These are phyloP conservation scores for Eucriotettix oculatus DNA, from an alignment of 2,888 invertebrate species.

Conservation along the genomic window DNA sequence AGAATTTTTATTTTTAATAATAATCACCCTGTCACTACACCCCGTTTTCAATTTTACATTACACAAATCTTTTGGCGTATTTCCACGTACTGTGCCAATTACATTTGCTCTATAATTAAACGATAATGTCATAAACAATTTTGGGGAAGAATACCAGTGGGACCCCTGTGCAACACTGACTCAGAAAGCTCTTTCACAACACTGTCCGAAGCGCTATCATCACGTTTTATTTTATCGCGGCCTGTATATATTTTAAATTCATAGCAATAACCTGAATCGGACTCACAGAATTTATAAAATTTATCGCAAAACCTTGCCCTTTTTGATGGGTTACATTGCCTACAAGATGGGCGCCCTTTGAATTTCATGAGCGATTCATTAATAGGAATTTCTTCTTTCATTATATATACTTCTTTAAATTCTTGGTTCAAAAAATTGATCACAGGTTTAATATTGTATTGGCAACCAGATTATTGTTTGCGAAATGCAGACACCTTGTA, in stretches of 20 bases:
- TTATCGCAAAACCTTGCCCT: conserved; percentile 7
- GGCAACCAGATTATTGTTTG: not conserved
- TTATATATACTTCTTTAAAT: not conserved
- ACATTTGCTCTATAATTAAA: no score
- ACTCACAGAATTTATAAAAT: conserved; percentile 7
- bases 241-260: conserved; percentile 7
- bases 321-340: conserved; percentile 5
- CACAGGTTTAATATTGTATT: not conserved
- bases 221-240: not conserved
- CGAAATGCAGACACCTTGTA: not conserved
- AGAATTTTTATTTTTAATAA: no score
- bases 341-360: conserved; percentile 5
- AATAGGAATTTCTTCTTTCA: not conserved
- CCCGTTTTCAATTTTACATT: no score
- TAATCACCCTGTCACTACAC: no score
- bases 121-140: no score
- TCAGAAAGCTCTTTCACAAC: not conserved
- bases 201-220: not conserved
- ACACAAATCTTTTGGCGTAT: no score
- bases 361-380: conserved; percentile 6
- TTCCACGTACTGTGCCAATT: no score
- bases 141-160: no score
- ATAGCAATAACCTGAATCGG: conserved; percentile 2
- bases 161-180: no score
- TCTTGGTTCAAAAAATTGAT: not conserved